Base-by-base conservation (phyloP, 2,888 invertebrate genomes). In the Lasioglossum leucozonium region DNA sequence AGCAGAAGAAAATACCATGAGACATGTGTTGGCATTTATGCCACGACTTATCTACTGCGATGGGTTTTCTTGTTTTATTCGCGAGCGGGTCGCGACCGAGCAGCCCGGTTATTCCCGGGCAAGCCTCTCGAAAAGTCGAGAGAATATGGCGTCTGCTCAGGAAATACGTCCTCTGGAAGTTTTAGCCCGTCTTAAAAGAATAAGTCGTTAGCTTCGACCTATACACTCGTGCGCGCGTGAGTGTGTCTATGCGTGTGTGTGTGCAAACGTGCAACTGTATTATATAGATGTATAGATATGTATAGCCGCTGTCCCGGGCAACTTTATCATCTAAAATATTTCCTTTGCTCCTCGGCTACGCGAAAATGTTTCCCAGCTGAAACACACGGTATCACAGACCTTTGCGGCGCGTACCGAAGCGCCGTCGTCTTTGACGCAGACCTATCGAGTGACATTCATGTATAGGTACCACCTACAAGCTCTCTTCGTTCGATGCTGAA, bases 11-110 rank as follows among this genome's bases (percentile, higher is more conserved):
- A 85, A 89, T 85, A 85, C 81, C 79, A 30, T 42, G 83, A 84
- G 90, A 89, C 88, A 90, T 79, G 90, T 88, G 86, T 88, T 83
- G 88, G 84, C 88, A 84, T 90, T 89, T 89, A 89, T 82, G 82
- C 88, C 84, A 79, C 79, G 88, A 86, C 90, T 89, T 89, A 89
- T 89, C 90, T 82, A 73, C 77, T 67, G 67, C 81, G 77, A 77
- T 75, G 77, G 62, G 40, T 74, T 77, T 80, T 55, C 71, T 65
- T 78, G 81, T 86, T 89, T 88, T 89, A 89, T 69, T 86, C 78
- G 55, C 82, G 26, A 55, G 77, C 40, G 79, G 69, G 77, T 72
- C 76, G 79, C 79, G 55, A 79, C 79, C 58, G 76, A 51, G 76
- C 81, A 77, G 58, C 44, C 79, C 42, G 77, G 74, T 69, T 89